A percentile compares a stretch with the other conserved stretches of the same genome.
Conservation (phyloP, 2,113 vertebrate species). For the Zootoca vivipara region DNA sequence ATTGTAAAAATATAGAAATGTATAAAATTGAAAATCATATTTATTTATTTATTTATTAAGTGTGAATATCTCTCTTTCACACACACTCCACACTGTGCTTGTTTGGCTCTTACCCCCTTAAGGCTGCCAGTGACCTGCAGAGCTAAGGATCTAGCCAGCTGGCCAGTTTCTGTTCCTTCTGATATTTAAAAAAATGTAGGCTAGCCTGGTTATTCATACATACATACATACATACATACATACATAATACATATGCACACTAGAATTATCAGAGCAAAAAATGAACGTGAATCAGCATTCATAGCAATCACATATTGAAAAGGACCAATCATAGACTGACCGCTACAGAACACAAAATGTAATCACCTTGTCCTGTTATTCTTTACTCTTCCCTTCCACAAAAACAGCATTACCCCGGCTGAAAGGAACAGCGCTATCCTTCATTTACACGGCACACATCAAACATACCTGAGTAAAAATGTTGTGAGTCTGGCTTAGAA, state of each 20-base stretch:
- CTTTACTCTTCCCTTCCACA: neutral
- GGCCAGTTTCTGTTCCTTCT: too few relatives aligned
- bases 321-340: neutral
- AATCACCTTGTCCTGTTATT: neutral
- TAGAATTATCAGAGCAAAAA: neutral
- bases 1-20: too few relatives aligned
- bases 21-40: too few relatives aligned
- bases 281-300: neutral
- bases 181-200: neutral
- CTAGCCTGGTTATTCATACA: neutral
- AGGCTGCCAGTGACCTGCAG: neutral
- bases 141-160: too few relatives aligned
- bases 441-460: neutral
- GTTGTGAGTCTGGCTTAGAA: conserved; percentile 96
- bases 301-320: neutral
- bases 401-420: neutral
- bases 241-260: neutral
- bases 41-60: too few relatives aligned
- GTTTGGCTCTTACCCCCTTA: neutral
- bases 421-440: neutral
- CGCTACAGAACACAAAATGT: neutral
- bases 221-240: too few relatives aligned
- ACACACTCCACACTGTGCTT: neutral
- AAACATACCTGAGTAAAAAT: conserved; percentile 95
- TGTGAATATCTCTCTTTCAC: too few relatives aligned